Evolutionary conservation across 2,888 invertebrate genomes (phyloP).

Genomic region (Achlya flavicornis): DNA sequence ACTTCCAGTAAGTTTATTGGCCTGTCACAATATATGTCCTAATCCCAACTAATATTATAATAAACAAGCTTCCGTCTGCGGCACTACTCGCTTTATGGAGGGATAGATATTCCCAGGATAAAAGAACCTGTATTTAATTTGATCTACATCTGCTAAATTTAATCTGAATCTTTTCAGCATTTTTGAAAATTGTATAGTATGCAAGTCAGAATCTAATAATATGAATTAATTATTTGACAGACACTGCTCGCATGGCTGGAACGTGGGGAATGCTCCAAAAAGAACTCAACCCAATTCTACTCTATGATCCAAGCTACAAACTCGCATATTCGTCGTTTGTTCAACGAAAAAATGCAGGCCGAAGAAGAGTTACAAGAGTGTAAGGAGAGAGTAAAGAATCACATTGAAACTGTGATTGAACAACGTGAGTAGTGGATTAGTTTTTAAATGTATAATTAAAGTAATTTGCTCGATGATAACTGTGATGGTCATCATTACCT

Average conservation of each 20-base stretch:
- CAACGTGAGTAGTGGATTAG: conserved; percentile 91
- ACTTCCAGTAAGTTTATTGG: conserved; percentile 60
- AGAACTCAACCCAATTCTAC: conserved; percentile 95
- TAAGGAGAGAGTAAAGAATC: conserved; percentile 91
- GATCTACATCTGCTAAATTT: too few species aligned
- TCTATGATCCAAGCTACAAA: conserved; percentile 98
- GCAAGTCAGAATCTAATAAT: not conserved
- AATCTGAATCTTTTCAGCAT: too few species aligned
- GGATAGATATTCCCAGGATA: too few species aligned
- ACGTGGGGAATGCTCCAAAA: conserved; percentile 96
- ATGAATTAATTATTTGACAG: conserved; percentile 60
- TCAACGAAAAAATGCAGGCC: conserved; percentile 92
- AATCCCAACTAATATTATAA: too few species aligned
- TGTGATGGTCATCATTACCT: not conserved
- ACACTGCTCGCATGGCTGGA: conserved; percentile 96
- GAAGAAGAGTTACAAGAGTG: conserved; percentile 95
- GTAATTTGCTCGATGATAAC: not conserved
- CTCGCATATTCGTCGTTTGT: conserved; percentile 93
- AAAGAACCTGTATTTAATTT: too few species aligned
- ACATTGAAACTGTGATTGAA: conserved; percentile 92
- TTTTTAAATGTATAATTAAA: not conserved
- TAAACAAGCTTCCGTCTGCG: too few species aligned
- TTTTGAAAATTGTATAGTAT: too few species aligned
- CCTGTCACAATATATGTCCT: too few species aligned
- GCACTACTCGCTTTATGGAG: too few species aligned